These are phyloP conservation scores for Tortrix viridana DNA, from an alignment of 2,888 invertebrate genomes.

Conservation along the genomic window DNA sequence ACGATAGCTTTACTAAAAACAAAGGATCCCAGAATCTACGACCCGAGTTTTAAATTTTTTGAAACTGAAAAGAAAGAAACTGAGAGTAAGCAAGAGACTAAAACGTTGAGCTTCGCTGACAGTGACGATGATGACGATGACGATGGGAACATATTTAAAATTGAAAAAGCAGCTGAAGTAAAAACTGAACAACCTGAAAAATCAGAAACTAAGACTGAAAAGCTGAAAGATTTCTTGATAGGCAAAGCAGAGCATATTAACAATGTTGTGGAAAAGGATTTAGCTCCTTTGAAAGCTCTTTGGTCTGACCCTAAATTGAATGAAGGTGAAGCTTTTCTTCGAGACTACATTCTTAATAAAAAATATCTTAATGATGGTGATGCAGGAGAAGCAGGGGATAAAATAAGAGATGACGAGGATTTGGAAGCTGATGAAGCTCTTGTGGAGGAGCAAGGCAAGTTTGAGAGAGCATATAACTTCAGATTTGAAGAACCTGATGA, in stretches of 20 bases:
- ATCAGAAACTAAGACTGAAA: slow-evolving; percentile 46
- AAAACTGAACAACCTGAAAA: slow-evolving; percentile 42
- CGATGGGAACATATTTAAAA: slow-evolving; percentile 70
- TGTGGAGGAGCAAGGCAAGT: slow-evolving; percentile 93
- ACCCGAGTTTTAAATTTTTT: slow-evolving; percentile 90
- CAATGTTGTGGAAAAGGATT: slow-evolving; percentile 83
- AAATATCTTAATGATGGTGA: slow-evolving; percentile 82
- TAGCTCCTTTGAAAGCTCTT: slow-evolving; percentile 91
- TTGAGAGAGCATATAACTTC: slow-evolving; percentile 98
- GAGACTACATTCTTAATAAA: slow-evolving; percentile 96
- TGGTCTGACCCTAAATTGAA: slow-evolving; percentile 94
- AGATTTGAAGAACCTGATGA: slow-evolving; percentile 98
- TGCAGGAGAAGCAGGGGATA: slow-evolving; percentile 78
- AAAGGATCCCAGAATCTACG: slow-evolving; percentile 95
- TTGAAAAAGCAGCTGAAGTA: slow-evolving; percentile 72
- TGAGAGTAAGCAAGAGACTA: slow-evolving; percentile 62
- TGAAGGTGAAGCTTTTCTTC: slow-evolving; percentile 93
- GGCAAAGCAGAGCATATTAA: slow-evolving; percentile 88
- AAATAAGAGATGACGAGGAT: slow-evolving; percentile 69
- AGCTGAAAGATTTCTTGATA: slow-evolving; percentile 89
- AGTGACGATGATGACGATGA: slow-evolving; percentile 71
- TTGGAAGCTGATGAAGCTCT: slow-evolving; percentile 89
- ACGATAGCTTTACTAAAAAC: slow-evolving; percentile 93
- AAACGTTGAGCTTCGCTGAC: slow-evolving; percentile 73
- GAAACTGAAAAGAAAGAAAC: slow-evolving; percentile 67